phyloP scores from a whole-genome alignment of 2,113 vertebrate genomes.

The Myotis yumanensis region DNA sequence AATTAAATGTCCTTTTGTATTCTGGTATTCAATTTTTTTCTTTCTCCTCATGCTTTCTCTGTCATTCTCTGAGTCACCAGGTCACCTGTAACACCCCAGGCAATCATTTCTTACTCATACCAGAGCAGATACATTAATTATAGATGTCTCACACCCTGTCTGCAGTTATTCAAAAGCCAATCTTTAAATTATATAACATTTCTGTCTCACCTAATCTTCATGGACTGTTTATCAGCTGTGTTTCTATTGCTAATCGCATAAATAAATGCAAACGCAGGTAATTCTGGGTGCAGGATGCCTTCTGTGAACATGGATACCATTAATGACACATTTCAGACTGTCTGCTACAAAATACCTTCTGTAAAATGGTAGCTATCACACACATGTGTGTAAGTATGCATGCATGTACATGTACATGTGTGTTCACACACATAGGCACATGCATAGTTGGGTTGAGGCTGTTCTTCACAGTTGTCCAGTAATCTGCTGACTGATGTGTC shows the following conservation, averaged over 20 bases:
- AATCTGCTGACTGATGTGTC: background rate
- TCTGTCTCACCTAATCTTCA: background rate
- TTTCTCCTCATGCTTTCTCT: background rate
- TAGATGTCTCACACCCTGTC: background rate
- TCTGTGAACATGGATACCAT: background rate
- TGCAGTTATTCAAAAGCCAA: constrained; percentile 9
- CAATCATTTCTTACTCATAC: background rate
- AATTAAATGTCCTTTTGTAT: background rate
- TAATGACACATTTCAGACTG: constrained; percentile 12
- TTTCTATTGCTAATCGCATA: constrained; percentile 25
- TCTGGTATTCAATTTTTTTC: background rate
- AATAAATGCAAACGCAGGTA: background rate
- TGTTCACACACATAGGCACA: background rate
- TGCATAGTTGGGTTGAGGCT: background rate
- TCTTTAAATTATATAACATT: constrained; percentile 1
- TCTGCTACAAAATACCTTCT: background rate
- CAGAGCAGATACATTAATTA: background rate
- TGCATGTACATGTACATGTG: background rate
- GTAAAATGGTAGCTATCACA: background rate
- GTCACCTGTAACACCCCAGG: background rate
- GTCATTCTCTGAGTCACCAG: background rate
- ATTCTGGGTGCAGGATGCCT: background rate
- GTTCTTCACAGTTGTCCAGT: background rate
- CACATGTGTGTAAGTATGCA: background rate
- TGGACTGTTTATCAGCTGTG: background rate